phyloP scores from a whole-genome alignment of 2,113 vertebrate species.

The Bujurquina vittata region DNA sequence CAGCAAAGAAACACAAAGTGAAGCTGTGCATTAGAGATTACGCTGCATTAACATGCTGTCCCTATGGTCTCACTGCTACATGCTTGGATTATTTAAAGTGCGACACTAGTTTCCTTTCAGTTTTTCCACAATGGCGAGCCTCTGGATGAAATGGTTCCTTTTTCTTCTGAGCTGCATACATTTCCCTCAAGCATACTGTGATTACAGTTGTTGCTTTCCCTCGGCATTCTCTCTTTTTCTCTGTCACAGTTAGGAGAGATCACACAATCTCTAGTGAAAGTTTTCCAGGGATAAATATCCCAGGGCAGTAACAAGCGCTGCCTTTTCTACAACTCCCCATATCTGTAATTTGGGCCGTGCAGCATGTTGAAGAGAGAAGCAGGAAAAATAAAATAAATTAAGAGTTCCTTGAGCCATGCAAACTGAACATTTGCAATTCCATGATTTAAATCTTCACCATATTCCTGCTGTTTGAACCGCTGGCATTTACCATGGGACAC shows the following conservation, averaged over 20 bases:
- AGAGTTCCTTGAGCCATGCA: conserved; percentile 24
- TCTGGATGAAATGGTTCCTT: conserved; percentile 24
- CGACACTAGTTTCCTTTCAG: conserved; percentile 51
- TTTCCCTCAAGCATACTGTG: conserved; percentile 71
- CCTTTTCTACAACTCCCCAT: conserved; percentile 35
- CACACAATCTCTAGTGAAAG: conserved; percentile 54
- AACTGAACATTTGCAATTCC: conserved; percentile 22
- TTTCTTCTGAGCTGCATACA: conserved; percentile 43
- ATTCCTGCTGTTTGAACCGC: conserved; percentile 24
- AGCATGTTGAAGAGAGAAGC: conserved; percentile 21
- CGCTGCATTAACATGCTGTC: conserved; percentile 63
- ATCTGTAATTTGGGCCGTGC: conserved; percentile 53
- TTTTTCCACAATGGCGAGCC: conserved; percentile 50
- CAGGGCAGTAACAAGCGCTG: conserved; percentile 48
- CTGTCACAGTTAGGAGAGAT: conserved; percentile 64
- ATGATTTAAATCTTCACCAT: conserved; percentile 43
- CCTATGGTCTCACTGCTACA: conserved; percentile 54
- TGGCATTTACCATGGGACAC: conserved; percentile 14
- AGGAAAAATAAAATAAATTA: conserved; percentile 39
- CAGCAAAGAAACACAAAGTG: conserved; percentile 28
- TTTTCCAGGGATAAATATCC: conserved; percentile 69
- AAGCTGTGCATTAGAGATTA: conserved; percentile 49
- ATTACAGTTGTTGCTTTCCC: conserved; percentile 66
- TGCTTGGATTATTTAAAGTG: conserved; percentile 63
- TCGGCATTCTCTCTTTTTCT: conserved; percentile 52